Percentiles rank a stretch among this genome's conserved stretches.
Conservation (phyloP, 2,797 vertebrate species). For the Platyrinchus mystaceus region DNA sequence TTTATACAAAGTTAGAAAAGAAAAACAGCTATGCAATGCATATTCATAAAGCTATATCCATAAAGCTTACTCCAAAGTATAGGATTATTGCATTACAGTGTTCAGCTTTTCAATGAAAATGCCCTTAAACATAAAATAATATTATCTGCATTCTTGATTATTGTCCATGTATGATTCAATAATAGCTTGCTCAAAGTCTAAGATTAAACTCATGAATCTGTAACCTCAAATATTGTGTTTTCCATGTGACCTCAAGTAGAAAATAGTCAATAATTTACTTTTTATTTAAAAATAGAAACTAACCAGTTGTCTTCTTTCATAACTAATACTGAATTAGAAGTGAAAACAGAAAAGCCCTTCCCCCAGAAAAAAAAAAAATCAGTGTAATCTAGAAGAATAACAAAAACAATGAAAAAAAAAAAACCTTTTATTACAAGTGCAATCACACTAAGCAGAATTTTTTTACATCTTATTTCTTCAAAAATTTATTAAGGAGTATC, state of each 20-base stretch:
- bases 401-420: not conserved
- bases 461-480: not conserved
- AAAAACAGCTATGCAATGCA: slow-evolving; percentile 21
- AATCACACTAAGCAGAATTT: not conserved
- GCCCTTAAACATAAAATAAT: slow-evolving; percentile 28
- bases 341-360: not conserved
- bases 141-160: slow-evolving; percentile 4
- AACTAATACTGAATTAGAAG: not conserved
- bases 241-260: not conserved
- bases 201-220: slow-evolving; percentile 32
- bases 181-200: not conserved
- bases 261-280: slow-evolving; percentile 7
- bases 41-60: slow-evolving; percentile 40
- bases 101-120: slow-evolving; percentile 42
- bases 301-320: not conserved
- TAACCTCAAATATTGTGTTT: not conserved
- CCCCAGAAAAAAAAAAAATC: not conserved
- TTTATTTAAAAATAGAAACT: not conserved
- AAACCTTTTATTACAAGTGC: not conserved
- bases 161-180: not conserved
- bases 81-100: slow-evolving; percentile 20
- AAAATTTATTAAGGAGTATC: not conserved
- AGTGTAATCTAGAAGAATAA: not conserved
- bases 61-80: not conserved
- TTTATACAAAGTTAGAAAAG: slow-evolving; percentile 12